A percentile compares a stretch with the other conserved stretches of the same genome.
Evolutionary conservation across 2,113 vertebrate species (phyloP).

Genomic region (Pluvianellus socialis): DNA sequence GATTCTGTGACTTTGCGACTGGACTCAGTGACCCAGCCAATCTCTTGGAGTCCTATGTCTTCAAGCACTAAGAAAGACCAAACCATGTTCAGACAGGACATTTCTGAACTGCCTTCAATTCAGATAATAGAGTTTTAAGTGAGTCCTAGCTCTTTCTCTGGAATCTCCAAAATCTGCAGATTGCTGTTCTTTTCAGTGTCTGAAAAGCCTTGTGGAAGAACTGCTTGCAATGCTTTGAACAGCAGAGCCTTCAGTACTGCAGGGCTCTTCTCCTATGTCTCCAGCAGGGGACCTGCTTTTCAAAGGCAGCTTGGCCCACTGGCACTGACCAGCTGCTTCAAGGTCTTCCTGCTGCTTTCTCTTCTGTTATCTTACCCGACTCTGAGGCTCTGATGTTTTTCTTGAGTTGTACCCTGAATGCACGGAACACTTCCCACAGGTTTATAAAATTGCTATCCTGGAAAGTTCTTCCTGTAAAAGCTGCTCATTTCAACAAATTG

Average conservation of each 20-base stretch:
- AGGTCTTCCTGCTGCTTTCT: neutral
- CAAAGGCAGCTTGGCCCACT: neutral
- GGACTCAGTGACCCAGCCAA: neutral
- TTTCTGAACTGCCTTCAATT: neutral
- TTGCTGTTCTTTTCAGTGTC: rapidly evolving
- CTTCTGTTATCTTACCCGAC: neutral
- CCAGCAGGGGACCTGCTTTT: neutral
- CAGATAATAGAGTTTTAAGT: rapidly evolving
- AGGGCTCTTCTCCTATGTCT: neutral
- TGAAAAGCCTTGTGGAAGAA: neutral
- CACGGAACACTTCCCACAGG: neutral
- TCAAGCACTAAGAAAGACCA: neutral
- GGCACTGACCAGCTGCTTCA: rapidly evolving
- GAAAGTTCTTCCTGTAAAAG: neutral
- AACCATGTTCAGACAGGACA: neutral
- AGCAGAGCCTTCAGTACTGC: neutral
- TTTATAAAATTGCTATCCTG: neutral
- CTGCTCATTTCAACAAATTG: neutral
- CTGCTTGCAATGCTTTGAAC: neutral
- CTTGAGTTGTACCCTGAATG: neutral
- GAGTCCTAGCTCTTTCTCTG: neutral
- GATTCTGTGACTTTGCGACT: neutral
- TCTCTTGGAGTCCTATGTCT: neutral
- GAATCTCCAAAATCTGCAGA: neutral
- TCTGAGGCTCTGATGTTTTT: neutral